A percentile compares a stretch with the other conserved stretches of the same genome.
phyloP scores from a whole-genome alignment of 2,113 vertebrate species.

The Alaudala cheleensis region DNA sequence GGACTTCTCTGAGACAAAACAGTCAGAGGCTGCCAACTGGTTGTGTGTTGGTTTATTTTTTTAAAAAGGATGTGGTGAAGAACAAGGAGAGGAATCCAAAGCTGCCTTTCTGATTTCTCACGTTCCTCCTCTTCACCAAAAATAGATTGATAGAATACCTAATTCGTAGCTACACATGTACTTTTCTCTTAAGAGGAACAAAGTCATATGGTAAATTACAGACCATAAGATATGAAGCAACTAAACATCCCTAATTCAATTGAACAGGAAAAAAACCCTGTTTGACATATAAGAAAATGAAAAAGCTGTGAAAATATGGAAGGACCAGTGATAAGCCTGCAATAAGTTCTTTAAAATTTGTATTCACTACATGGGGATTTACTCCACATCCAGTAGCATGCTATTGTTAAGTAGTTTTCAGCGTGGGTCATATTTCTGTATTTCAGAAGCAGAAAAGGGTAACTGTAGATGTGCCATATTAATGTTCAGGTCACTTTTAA shows the following conservation, averaged over 20 bases:
- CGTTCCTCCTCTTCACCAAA: neutral
- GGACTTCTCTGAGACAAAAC: neutral
- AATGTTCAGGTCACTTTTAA: neutral
- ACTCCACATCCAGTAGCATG: neutral
- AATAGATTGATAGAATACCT: neutral
- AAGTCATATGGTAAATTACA: neutral
- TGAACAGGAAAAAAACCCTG: neutral
- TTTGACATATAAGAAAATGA: neutral
- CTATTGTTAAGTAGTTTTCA: neutral
- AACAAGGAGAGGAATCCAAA: neutral
- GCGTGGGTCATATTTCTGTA: neutral
- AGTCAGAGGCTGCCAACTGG: fast-evolving
- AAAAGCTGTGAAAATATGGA: neutral
- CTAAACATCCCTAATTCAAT: neutral
- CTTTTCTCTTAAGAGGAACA: neutral
- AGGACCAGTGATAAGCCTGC: neutral
- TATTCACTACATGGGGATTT: neutral
- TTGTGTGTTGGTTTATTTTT: neutral
- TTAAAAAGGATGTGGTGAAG: fast-evolving
- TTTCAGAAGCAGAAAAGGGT: neutral
- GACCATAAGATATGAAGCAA: neutral
- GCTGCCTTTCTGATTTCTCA: neutral
- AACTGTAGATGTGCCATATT: neutral
- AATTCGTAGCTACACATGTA: neutral
- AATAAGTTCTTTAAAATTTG: neutral